phyloP scores from a whole-genome alignment of 1,140 invertebrate genomes.

The Akabosia matsudoensis region DNA sequence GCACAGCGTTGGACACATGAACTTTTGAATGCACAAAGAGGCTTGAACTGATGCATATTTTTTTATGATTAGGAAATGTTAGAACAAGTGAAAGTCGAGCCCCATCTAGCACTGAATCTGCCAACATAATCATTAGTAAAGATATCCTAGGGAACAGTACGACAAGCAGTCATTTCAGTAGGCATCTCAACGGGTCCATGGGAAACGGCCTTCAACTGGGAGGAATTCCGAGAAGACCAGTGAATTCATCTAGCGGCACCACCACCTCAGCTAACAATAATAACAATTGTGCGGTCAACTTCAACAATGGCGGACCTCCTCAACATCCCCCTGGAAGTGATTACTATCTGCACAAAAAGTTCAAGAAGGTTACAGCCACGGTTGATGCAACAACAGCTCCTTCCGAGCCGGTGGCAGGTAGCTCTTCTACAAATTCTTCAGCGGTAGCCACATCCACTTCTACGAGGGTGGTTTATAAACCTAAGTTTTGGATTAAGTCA shows the following conservation, averaged over 20 bases:
- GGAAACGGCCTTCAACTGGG: background rate
- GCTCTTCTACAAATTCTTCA: background rate
- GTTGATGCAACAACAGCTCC: background rate
- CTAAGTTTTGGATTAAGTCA: slow-evolving; percentile 38
- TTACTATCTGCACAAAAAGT: slow-evolving; percentile 45
- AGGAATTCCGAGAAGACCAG: slow-evolving; percentile 13
- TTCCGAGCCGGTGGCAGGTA: background rate
- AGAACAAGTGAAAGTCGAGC: background rate
- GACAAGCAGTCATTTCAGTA: background rate
- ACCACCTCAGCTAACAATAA: background rate
- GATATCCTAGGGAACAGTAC: background rate
- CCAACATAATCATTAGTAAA: background rate
- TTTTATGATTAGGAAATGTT: background rate
- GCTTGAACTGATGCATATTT: background rate
- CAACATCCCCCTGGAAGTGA: slow-evolving; percentile 15
- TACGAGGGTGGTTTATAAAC: slow-evolving; percentile 40
- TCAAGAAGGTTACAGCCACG: slow-evolving; percentile 41
- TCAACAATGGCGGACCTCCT: background rate
- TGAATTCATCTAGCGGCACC: background rate
- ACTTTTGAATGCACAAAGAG: background rate
- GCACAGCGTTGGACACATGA: background rate
- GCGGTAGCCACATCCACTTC: background rate
- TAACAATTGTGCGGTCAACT: background rate
- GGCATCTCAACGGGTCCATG: background rate
- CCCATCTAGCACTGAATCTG: background rate